Percentiles rank a stretch among this genome's conserved stretches.
These are phyloP conservation scores for Acrocyrtus sp. DNA, from an alignment of 2,888 invertebrate genomes.

Conservation along the genomic window DNA sequence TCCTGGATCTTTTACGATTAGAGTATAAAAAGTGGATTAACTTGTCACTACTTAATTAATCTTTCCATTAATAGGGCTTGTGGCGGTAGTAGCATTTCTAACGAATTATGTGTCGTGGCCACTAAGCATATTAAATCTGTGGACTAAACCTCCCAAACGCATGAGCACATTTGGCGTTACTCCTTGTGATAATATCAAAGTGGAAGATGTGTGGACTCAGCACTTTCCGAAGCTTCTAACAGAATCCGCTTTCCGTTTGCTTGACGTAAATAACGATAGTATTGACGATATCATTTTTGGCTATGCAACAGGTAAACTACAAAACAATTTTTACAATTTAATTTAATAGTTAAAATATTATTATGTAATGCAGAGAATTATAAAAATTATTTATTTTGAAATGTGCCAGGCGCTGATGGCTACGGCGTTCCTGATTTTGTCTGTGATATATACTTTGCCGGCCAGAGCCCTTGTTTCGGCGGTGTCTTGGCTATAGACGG, in stretches of 20 bases:
- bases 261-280: conserved; percentile 79
- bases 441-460: conserved; percentile 76
- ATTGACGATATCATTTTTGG: conserved; percentile 79
- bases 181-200: conserved; percentile 73
- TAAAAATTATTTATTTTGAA: not conserved
- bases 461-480: conserved; percentile 76
- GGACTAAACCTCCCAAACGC: conserved; percentile 66
- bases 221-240: conserved; percentile 77
- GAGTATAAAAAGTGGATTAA: not conserved
- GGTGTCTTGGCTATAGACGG: conserved; percentile 79
- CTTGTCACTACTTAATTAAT: not conserved
- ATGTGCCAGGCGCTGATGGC: conserved; percentile 70
- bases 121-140: conserved; percentile 72
- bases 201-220: conserved; percentile 75
- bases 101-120: conserved; percentile 76
- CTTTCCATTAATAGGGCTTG: conserved; percentile 68
- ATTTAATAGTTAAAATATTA: not conserved
- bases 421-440: conserved; percentile 69
- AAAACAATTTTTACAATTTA: not conserved
- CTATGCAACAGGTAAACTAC: conserved; percentile 76
- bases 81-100: conserved; percentile 73
- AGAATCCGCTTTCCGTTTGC: conserved; percentile 77
- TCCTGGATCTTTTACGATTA: not conserved
- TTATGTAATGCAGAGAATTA: not conserved
- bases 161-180: conserved; percentile 65